Base-by-base conservation (phyloP, 2,888 invertebrate genomes). In the Scelioninae gen. 2 region DNA sequence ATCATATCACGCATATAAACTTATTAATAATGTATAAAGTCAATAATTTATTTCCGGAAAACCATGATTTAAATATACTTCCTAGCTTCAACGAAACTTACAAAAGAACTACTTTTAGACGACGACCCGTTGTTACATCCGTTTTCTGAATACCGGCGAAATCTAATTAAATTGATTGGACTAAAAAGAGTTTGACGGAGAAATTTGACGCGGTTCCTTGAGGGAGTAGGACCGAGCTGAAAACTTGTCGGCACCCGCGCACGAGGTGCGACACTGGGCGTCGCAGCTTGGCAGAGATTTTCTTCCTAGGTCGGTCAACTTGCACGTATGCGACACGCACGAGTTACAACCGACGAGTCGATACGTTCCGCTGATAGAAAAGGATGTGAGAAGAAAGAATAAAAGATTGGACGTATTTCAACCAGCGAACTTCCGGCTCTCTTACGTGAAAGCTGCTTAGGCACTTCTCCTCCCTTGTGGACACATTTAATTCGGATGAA, bases 381-480 rank as follows among this genome's bases (percentile, higher is more conserved):
- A 67, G 68, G 60, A 71, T 61, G 64, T 16, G 61, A 65, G 60
- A 71, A 70, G 69, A 71, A 73, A 45, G 48, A 67, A 63, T 63
- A 52, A 68, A 70, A 64, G 64, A 75, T 58, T 72, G 58, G 39
- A 53, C 58, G 46, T 58, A 76, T 78, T 80, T 73, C 73, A 67
- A 67, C 37, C 28, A 37, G 78, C 76, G 77, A 79, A 80, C 78
- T 79, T 79, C 77, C 77, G 76, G 73, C 76, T 79, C 70, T 77
- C 72, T 57, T 75, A 69, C 73, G 76, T 74, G 75, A 80, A 80
- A 80, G 78, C 76, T 65, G 68, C 58, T 75, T 75, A 71, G 74
- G 58, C 67, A 57, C 52, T 70, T 70, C 53, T 53, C 25, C 50
- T 70, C 25, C 60, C 67, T 55, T 48, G 67, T 64, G 71, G 57